Conservation (phyloP, 2,888 invertebrate genomes). For the Drosophila cracens region DNA sequence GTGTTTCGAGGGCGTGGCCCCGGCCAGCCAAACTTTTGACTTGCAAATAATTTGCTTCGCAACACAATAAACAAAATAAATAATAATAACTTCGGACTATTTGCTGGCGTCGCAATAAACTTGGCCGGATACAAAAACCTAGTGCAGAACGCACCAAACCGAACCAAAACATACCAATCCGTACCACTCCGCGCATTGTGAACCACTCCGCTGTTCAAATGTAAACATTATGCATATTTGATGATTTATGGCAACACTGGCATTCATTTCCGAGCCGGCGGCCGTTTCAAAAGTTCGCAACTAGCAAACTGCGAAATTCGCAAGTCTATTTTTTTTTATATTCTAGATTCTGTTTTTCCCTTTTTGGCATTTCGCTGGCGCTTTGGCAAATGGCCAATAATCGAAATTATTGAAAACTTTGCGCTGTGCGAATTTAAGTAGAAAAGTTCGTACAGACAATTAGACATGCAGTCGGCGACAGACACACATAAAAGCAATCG, state of each 20-base stretch:
- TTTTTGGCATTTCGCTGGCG: conserved; percentile 21
- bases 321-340: conserved; percentile 42
- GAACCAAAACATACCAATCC: neutral
- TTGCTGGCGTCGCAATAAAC: conserved; percentile 74
- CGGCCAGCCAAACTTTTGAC: conserved; percentile 62
- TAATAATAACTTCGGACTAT: conserved; percentile 72
- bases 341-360: neutral
- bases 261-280: conserved; percentile 75
- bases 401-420: conserved; percentile 84
- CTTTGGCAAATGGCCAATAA: conserved; percentile 83
- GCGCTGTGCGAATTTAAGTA: conserved; percentile 76
- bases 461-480: conserved; percentile 72
- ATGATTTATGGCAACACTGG: conserved; percentile 84
- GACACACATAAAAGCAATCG: conserved; percentile 48
- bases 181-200: conserved; percentile 4
- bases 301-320: conserved; percentile 44
- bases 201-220: conserved; percentile 64
- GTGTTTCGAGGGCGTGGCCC: conserved; percentile 10
- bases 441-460: conserved; percentile 67
- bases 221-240: conserved; percentile 82
- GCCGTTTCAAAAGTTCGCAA: conserved; percentile 45
- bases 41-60: conserved; percentile 81
- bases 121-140: conserved; percentile 54
- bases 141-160: conserved; percentile 16
- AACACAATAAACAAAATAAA: conserved; percentile 82